phyloP scores from a whole-genome alignment of 2,888 invertebrate species.

The Drosophila multiciliata region DNA sequence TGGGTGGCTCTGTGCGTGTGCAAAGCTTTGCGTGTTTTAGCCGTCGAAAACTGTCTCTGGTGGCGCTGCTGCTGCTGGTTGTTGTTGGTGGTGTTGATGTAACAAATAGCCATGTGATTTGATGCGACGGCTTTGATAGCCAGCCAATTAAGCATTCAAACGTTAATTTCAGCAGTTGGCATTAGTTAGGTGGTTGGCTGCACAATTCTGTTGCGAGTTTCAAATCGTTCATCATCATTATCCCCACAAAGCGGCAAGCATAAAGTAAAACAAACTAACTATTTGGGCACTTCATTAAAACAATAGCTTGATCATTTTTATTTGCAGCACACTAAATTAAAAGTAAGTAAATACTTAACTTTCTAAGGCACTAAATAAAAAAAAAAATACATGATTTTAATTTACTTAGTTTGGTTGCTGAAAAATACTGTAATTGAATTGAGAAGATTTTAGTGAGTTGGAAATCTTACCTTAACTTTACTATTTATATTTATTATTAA shows the following conservation, averaged over 20 bases:
- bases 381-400: background rate
- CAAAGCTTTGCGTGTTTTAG: conserved; percentile 64
- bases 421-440: background rate
- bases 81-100: conserved; percentile 65
- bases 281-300: conserved; percentile 6
- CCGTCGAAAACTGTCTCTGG: conserved; percentile 35
- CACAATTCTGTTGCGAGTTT: conserved; percentile 17
- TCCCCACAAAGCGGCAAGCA: conserved; percentile 15
- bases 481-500: background rate
- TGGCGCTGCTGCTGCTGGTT: conserved; percentile 47
- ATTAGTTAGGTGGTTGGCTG: conserved; percentile 63
- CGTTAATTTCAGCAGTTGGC: conserved; percentile 73
- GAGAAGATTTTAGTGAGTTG: background rate
- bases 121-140: conserved; percentile 76
- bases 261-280: background rate
- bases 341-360: background rate
- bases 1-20: conserved; percentile 60
- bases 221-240: conserved; percentile 16
- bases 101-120: conserved; percentile 79
- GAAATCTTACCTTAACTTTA: background rate
- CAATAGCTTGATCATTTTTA: background rate
- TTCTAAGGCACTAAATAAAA: background rate
- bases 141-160: conserved; percentile 78
- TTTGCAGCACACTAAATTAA: background rate
- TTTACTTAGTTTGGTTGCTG: background rate